phyloP scores from a whole-genome alignment of 2,888 invertebrate genomes.

The Corbicula japonica region DNA sequence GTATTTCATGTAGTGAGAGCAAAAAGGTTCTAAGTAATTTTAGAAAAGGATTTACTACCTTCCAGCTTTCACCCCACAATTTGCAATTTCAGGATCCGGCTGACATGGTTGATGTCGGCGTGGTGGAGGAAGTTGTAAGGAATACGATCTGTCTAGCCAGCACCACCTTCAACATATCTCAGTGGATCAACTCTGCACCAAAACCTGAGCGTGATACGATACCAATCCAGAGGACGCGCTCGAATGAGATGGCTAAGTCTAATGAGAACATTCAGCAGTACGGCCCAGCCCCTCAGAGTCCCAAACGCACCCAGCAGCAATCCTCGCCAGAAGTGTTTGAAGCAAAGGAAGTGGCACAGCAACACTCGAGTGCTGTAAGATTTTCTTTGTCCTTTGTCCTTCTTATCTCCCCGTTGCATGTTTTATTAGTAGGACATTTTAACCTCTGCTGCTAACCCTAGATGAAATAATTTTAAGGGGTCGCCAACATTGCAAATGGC shows the following conservation, averaged over 20 bases:
- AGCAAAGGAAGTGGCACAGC: constrained; percentile 60
- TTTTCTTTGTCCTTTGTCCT: too few relatives aligned
- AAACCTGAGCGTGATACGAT: constrained; percentile 61
- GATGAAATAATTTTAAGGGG: too few relatives aligned
- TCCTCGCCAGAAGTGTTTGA: constrained; percentile 70
- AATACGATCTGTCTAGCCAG: constrained; percentile 80
- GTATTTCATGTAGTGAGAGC: too few relatives aligned
- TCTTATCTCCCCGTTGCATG: too few relatives aligned
- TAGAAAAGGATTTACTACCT: too few relatives aligned
- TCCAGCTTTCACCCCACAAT: neutral
- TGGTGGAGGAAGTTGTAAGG: constrained; percentile 79
- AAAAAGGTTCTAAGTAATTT: too few relatives aligned
- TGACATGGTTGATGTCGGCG: constrained; percentile 81
- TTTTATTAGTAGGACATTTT: too few relatives aligned
- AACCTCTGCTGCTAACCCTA: too few relatives aligned
- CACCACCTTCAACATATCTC: constrained; percentile 77
- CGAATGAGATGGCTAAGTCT: constrained; percentile 46
- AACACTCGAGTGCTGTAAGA: constrained; percentile 71
- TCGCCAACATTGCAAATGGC: too few relatives aligned
- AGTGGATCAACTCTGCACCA: constrained; percentile 64
- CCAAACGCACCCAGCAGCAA: constrained; percentile 60
- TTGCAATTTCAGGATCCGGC: constrained; percentile 73
- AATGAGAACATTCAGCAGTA: constrained; percentile 23
- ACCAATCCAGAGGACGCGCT: constrained; percentile 59
- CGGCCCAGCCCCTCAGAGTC: constrained; percentile 26